Conservation (phyloP, 1,140 invertebrate genomes). For the Nasonia giraulti region DNA sequence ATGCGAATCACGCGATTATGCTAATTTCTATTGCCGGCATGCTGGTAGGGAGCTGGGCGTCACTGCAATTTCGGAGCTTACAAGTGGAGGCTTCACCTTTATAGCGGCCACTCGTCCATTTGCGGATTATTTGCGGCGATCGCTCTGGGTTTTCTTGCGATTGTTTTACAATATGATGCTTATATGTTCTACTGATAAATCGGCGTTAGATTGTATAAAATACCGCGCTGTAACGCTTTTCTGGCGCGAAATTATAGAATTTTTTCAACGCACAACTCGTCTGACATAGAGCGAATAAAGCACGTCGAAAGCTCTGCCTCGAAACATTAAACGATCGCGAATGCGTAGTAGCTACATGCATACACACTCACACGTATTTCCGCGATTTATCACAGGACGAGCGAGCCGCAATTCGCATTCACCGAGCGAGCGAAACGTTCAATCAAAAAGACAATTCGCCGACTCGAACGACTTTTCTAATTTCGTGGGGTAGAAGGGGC, state of each 20-base stretch:
- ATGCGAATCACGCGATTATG: conserved; percentile 37
- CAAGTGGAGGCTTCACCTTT: conserved; percentile 18
- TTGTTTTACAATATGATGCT: background rate
- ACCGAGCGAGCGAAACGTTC: conserved; percentile 19
- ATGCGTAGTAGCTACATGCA: background rate
- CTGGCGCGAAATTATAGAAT: no score
- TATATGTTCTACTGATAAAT: background rate
- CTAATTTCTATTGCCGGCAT: conserved; percentile 31
- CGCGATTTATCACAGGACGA: conserved; percentile 20
- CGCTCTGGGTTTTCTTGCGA: background rate
- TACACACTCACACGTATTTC: conserved; percentile 1
- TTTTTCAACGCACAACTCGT: no score
- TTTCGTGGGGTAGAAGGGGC: background rate
- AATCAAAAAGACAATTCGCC: conserved; percentile 41
- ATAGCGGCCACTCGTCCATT: background rate
- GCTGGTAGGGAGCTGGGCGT: background rate
- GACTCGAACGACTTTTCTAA: conserved; percentile 38
- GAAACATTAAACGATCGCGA: conserved; percentile 30
- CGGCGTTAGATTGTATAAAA: no score
- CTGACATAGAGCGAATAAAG: no score
- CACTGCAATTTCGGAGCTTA: conserved; percentile 16
- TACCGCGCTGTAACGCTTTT: no score
- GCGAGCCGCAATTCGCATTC: conserved; percentile 25
- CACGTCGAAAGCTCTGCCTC: background rate
- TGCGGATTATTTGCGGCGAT: conserved; percentile 24